Evolutionary conservation across 2,113 vertebrate genomes (phyloP).

Genomic region (Carassius gibelio): DNA sequence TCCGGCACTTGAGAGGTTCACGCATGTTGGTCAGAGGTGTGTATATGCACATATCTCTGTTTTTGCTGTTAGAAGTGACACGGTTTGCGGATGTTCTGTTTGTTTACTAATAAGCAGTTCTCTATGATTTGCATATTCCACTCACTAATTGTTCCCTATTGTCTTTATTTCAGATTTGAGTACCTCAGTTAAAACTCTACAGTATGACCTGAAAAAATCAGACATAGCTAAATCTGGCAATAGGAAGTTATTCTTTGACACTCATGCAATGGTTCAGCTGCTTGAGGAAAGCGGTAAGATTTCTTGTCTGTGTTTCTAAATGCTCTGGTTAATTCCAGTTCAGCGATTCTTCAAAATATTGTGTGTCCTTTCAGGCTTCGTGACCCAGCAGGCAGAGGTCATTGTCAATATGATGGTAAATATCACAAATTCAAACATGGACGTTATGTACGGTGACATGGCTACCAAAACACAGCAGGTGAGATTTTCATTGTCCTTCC

Average conservation of each 20-base stretch:
- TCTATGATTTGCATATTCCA: conserved; percentile 33
- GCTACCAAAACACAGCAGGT: conserved; percentile 96
- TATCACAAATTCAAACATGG: conserved; percentile 86
- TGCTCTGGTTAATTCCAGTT: background rate
- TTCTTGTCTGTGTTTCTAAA: background rate
- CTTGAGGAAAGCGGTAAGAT: conserved; percentile 87
- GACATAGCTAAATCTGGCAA: conserved; percentile 70
- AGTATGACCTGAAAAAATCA: conserved; percentile 71
- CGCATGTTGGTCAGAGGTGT: conserved; percentile 58
- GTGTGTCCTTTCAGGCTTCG: conserved; percentile 78
- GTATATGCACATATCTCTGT: background rate
- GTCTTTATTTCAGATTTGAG: conserved; percentile 73
- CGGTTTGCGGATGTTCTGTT: background rate
- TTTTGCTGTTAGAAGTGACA: background rate
- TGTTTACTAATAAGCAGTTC: background rate
- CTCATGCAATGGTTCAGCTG: conserved; percentile 86
- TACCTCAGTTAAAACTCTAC: conserved; percentile 64
- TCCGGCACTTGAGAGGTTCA: conserved; percentile 17
- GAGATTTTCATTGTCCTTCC: conserved; percentile 39
- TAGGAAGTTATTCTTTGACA: conserved; percentile 86
- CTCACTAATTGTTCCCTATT: background rate
- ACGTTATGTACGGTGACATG: conserved; percentile 88
- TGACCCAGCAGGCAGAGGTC: conserved; percentile 85
- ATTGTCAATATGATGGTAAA: conserved; percentile 83
- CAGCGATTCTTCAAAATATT: background rate